A percentile compares a stretch with the other conserved stretches of the same genome.
These are phyloP conservation scores for Leptoteleia sp. DNA, from an alignment of 1,140 invertebrate species.

Conservation along the genomic window DNA sequence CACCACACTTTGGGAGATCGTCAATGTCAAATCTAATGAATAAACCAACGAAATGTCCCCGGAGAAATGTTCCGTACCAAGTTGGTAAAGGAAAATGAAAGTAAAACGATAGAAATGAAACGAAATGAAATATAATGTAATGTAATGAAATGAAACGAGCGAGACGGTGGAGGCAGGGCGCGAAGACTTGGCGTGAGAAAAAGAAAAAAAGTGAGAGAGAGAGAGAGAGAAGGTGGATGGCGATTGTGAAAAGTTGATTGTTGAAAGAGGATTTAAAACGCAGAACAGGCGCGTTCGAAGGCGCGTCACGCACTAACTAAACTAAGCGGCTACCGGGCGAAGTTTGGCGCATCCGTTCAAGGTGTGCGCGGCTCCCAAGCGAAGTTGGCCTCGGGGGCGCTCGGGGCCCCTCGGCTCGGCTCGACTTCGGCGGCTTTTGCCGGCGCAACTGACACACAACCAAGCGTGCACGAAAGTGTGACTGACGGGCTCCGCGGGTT, in stretches of 20 bases:
- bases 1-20: too few relatives aligned
- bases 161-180: too few relatives aligned
- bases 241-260: neutral
- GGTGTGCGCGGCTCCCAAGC: slow-evolving; percentile 59
- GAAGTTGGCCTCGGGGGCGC: slow-evolving; percentile 62
- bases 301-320: slow-evolving; percentile 66
- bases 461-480: slow-evolving; percentile 54
- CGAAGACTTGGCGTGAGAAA: too few relatives aligned
- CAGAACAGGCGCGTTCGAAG: slow-evolving; percentile 55
- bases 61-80: too few relatives aligned
- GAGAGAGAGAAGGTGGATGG: neutral
- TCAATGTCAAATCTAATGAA: too few relatives aligned
- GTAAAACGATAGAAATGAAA: too few relatives aligned
- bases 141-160: too few relatives aligned
- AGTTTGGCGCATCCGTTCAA: slow-evolving; percentile 67
- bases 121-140: too few relatives aligned
- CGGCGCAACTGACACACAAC: slow-evolving; percentile 56
- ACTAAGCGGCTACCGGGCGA: slow-evolving; percentile 59
- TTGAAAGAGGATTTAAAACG: slow-evolving; percentile 35
- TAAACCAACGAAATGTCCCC: too few relatives aligned
- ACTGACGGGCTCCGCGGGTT: slow-evolving; percentile 59
- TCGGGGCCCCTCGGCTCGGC: slow-evolving; percentile 64
- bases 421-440: slow-evolving; percentile 61
- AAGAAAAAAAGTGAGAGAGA: too few relatives aligned
- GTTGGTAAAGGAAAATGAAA: too few relatives aligned